Evolutionary conservation across 2,113 vertebrate genomes (phyloP), one percentile per base, ranked within the genome.

Genomic region (Puma concolor): DNA sequence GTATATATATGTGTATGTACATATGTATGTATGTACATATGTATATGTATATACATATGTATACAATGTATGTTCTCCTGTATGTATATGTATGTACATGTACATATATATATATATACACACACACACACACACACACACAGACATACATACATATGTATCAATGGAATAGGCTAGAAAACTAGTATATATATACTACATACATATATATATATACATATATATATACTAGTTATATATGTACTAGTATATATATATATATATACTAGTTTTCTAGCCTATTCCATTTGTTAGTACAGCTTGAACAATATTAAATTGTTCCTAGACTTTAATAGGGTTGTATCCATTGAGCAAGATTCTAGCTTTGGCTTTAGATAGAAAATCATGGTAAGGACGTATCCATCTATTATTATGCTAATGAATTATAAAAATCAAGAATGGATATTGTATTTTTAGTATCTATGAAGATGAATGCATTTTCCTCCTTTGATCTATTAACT

Each of bases 401-500:
- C 36, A 67, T 57, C 16, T 72, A 80, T 88, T 54, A 88, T 80
- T 85, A 88, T 38, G 50, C 66, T 94, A 92, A 81, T 72, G 29
- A 94, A n/a, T 36, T 84, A 86, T 63, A 76, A 95, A 92, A 80
- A 69, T 85, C 48, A 85, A 72, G 29, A 89, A 80, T 82, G 15
- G 8, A 29, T 82, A 10, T n/a, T 89, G 13, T 74, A 74, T 72
- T 85, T 96, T 84, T 86, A 36, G 27, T 74, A 67, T 80, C 69
- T 67, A 15, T 87, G 67, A 27, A 87, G 54, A 91, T 57, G 44
- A 63, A 93, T 71, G 38, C 15, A 88, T 50, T 67, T 80, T 38
- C 33, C 17, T 50, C 31, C 21, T 84, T 95, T 86, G 38, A 89
- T 96, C 72, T 91, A 66, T 88, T 96, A 95, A 67, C 21, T 94